Conservation (phyloP, 2,888 invertebrate species). For the Rhamnusium bicolor region DNA sequence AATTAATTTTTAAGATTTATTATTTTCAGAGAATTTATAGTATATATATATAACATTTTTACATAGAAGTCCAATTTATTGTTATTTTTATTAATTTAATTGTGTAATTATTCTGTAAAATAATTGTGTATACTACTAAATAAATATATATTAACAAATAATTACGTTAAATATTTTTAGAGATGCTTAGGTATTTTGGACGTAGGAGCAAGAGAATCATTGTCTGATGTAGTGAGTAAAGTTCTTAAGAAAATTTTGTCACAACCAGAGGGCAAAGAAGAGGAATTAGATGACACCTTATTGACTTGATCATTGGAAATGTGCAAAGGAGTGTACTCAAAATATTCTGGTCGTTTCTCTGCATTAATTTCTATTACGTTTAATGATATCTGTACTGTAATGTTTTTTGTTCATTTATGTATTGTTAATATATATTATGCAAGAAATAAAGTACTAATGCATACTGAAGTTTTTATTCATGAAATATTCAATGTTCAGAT, state of each 20-base stretch:
- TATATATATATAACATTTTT: too few relatives aligned
- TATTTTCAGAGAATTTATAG: too few relatives aligned
- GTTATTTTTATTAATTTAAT: too few relatives aligned
- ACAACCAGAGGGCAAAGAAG: constrained; percentile 88
- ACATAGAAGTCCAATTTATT: too few relatives aligned
- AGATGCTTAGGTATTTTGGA: constrained; percentile 85
- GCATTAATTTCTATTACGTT: constrained; percentile 9
- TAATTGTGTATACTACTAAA: too few relatives aligned
- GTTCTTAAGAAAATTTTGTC: constrained; percentile 85
- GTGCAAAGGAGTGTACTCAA: constrained; percentile 12
- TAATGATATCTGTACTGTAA: constrained; percentile 20
- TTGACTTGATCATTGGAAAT: constrained; percentile 78
- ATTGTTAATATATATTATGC: constrained; percentile 25
- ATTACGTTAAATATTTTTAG: constrained; percentile 72
- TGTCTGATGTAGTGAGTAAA: constrained; percentile 91
- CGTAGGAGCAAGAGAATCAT: constrained; percentile 89
- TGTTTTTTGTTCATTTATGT: constrained; percentile 38
- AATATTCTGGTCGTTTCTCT: constrained; percentile 28
- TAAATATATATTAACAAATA: background rate
- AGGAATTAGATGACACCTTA: constrained; percentile 93
- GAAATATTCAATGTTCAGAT: too few relatives aligned
- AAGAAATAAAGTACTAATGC: constrained; percentile 32
- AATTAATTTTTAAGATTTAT: too few relatives aligned
- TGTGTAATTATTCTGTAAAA: too few relatives aligned
- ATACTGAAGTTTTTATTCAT: background rate